These are phyloP conservation scores for Copidosoma floridanum DNA, from an alignment of 1,140 invertebrate species.

Conservation along the genomic window DNA sequence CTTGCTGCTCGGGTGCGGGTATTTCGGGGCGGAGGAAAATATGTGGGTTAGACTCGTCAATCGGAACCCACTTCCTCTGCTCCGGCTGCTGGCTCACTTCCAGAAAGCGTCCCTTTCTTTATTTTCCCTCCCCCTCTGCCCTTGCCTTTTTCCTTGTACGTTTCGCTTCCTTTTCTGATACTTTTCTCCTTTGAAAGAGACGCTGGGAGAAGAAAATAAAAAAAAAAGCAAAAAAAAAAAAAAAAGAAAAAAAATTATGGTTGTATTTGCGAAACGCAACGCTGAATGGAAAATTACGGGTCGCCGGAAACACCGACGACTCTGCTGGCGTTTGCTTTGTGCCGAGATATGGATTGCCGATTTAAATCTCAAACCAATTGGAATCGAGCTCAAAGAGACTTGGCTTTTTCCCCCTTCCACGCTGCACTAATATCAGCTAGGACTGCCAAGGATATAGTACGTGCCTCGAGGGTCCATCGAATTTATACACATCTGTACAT, in stretches of 20 bases:
- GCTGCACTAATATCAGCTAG: too few species aligned
- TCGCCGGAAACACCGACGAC: conserved; percentile 10
- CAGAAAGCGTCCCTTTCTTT: not conserved
- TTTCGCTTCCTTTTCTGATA: not conserved
- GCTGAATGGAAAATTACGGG: not conserved
- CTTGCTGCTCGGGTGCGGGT: not conserved
- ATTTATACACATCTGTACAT: too few species aligned
- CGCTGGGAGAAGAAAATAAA: not conserved
- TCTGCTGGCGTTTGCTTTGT: conserved; percentile 6
- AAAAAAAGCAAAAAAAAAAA: too few species aligned
- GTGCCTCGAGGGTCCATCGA: too few species aligned
- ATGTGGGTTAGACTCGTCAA: conserved; percentile 10
- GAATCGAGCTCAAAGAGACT: not conserved
- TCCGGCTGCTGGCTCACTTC: conserved; percentile 5
- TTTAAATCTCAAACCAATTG: not conserved
- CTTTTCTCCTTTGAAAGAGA: not conserved
- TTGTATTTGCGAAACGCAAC: too few species aligned
- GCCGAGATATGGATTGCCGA: not conserved
- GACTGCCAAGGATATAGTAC: too few species aligned
- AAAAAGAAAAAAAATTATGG: too few species aligned
- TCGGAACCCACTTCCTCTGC: not conserved
- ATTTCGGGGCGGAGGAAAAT: not conserved
- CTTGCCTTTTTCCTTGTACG: too few species aligned
- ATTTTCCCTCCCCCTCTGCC: not conserved
- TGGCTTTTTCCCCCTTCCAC: too few species aligned